phyloP scores from a whole-genome alignment of 1,140 invertebrate genomes.

The Sminthurides bifidus region DNA sequence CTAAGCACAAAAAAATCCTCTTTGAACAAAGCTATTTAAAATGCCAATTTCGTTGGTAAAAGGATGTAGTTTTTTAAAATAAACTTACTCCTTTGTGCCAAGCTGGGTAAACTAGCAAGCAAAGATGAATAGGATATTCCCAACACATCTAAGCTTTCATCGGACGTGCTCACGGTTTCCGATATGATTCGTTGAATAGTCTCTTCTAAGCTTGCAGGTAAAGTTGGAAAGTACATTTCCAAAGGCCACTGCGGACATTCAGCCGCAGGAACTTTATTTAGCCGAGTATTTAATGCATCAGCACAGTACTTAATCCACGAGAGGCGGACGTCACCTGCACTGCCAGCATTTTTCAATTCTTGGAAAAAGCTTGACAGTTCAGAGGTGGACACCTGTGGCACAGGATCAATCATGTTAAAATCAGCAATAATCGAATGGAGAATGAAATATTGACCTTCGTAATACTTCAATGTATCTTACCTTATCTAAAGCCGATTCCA shows the following conservation, averaged over 20 bases:
- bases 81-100: conserved; percentile 24
- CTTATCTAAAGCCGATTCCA: conserved; percentile 14
- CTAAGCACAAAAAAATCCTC: conserved; percentile 2
- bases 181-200: conserved; percentile 21
- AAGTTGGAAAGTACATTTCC: conserved; percentile 19
- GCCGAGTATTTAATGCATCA: conserved; percentile 25
- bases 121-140: conserved; percentile 22
- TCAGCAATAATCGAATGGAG: not conserved
- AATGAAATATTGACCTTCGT: not conserved
- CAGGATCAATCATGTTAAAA: not conserved
- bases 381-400: conserved; percentile 9
- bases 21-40: not conserved
- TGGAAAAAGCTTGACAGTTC: conserved; percentile 22
- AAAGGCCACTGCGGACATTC: conserved; percentile 24
- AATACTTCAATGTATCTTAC: conserved; percentile 1
- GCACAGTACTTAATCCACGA: conserved; percentile 31
- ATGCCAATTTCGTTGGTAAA: not conserved
- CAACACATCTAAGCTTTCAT: conserved; percentile 16
- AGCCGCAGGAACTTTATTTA: conserved; percentile 17
- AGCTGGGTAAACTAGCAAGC: conserved; percentile 20
- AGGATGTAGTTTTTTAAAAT: not conserved
- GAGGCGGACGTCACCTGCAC: conserved; percentile 21
- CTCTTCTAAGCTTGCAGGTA: conserved; percentile 15
- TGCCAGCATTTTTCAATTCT: conserved; percentile 20
- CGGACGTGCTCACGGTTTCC: conserved; percentile 6